These are phyloP conservation scores for Macrophya annulata DNA, from an alignment of 2,888 invertebrate genomes.

Conservation along the genomic window DNA sequence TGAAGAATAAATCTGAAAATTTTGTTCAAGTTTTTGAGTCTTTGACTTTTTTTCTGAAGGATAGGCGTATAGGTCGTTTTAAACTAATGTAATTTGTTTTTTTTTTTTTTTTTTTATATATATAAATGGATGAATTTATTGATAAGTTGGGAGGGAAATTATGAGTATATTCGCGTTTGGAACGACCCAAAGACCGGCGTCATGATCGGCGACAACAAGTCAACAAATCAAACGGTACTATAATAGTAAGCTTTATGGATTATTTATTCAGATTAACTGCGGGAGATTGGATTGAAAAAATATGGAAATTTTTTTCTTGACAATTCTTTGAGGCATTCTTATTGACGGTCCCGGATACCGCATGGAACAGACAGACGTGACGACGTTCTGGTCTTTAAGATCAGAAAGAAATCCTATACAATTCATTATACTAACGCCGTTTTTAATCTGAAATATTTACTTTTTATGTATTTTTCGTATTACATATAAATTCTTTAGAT, in stretches of 20 bases:
- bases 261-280: conserved; percentile 43
- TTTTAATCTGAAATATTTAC: conserved; percentile 10
- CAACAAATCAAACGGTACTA: conserved; percentile 34
- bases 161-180: not conserved
- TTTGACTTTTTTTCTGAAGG: not conserved
- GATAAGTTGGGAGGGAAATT: not conserved
- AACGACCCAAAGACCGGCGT: not conserved
- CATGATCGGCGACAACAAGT: conserved; percentile 41
- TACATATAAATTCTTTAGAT: conserved; percentile 4
- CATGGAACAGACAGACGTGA: conserved; percentile 36
- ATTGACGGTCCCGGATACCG: conserved; percentile 31
- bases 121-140: not conserved
- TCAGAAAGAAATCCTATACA: conserved; percentile 28
- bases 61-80: not conserved
- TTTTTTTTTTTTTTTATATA: no score
- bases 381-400: conserved; percentile 8
- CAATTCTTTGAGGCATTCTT: not conserved
- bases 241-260: conserved; percentile 43
- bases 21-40: no score
- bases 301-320: conserved; percentile 22
- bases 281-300: conserved; percentile 34
- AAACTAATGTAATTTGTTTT: conserved; percentile 4
- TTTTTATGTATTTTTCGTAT: no score
- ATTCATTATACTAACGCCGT: conserved; percentile 23
- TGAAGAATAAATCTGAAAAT: not conserved